phyloP scores from a whole-genome alignment of 1,140 invertebrate species.

The Drosophila tropicalis region DNA sequence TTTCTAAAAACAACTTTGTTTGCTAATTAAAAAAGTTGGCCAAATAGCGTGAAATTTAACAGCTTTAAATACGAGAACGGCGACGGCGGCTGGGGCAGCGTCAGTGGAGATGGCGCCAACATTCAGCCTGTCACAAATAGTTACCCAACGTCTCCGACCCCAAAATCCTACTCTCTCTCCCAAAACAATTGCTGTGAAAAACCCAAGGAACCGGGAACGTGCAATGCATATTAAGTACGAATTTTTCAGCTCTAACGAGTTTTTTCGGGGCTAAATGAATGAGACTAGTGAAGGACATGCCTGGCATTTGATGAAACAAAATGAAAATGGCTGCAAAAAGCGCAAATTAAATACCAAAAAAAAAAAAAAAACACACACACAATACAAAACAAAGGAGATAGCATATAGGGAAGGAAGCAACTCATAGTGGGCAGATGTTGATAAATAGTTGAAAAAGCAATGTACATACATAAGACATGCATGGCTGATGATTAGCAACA shows the following conservation, averaged over 20 bases:
- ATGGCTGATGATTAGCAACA: constrained; percentile 46
- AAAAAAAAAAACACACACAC: neutral
- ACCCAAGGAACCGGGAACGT: constrained; percentile 25
- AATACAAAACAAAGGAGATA: neutral
- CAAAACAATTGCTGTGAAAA: constrained; percentile 39
- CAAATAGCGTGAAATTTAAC: constrained; percentile 61
- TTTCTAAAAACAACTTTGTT: constrained; percentile 35
- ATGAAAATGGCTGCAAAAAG: constrained; percentile 39
- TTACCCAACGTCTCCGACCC: constrained; percentile 30
- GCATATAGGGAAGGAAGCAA: neutral
- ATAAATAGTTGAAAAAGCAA: constrained; percentile 46
- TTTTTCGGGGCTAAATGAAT: neutral
- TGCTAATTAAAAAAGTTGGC: constrained; percentile 58
- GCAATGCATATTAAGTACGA: constrained; percentile 31
- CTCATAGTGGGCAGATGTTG: constrained; percentile 35
- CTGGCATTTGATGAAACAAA: constrained; percentile 34
- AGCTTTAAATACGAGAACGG: constrained; percentile 59
- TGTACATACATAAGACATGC: constrained; percentile 31
- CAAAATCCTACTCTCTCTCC: too few species aligned
- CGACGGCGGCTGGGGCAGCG: neutral
- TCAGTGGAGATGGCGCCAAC: constrained; percentile 19
- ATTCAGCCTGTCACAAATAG: constrained; percentile 68
- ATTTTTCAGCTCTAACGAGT: neutral
- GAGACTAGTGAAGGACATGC: constrained; percentile 17
- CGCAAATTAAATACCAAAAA: constrained; percentile 45